Conservation (phyloP, 2,113 vertebrate genomes). For the Enhydra lutris region DNA sequence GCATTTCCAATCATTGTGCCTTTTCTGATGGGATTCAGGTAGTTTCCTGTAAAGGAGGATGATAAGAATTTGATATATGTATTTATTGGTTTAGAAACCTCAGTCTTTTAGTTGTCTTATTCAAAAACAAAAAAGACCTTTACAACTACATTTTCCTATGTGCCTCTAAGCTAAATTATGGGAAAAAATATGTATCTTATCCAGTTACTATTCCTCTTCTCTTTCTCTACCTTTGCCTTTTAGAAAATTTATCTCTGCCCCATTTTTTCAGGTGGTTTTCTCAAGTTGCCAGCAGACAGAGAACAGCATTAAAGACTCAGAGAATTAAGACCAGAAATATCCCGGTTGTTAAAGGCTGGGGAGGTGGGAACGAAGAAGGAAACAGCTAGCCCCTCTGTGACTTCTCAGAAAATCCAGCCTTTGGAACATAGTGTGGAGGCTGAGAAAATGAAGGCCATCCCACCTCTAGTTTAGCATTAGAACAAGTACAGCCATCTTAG, state of each 20-base stretch:
- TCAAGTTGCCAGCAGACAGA: neutral
- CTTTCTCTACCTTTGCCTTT: neutral
- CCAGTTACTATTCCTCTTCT: neutral
- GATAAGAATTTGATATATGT: neutral
- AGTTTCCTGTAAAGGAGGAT: neutral
- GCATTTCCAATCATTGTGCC: neutral
- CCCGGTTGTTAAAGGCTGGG: neutral
- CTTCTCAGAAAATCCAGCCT: neutral
- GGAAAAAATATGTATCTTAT: neutral
- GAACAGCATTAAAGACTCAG: neutral
- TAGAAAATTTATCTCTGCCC: neutral
- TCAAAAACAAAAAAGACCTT: neutral
- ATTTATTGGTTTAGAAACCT: neutral
- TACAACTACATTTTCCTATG: neutral
- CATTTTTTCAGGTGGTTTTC: neutral
- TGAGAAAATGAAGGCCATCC: too few species aligned
- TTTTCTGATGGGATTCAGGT: neutral
- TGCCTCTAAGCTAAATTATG: neutral
- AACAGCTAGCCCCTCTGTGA: neutral
- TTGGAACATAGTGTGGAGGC: neutral
- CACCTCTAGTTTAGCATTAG: too few species aligned
- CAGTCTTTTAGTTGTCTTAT: neutral
- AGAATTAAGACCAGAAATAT: neutral
- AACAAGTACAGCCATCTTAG: too few species aligned
- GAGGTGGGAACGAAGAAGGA: neutral